Percentiles rank a stretch among this genome's conserved stretches.
These are phyloP conservation scores for Ganaspis brasiliensis DNA, from an alignment of 2,888 invertebrate species.

Conservation along the genomic window DNA sequence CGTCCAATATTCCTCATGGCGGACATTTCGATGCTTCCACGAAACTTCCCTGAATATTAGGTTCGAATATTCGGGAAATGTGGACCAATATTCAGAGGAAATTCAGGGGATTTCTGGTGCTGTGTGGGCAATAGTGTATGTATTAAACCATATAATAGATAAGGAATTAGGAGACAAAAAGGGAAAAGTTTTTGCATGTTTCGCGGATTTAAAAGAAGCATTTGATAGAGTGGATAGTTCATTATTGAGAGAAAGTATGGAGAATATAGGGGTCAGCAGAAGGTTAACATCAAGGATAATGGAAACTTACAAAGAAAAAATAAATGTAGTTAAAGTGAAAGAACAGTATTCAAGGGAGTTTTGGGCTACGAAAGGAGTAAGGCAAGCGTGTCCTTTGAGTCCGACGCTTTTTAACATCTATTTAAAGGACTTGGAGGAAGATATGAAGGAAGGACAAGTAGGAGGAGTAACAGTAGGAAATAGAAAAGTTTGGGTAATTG, in stretches of 20 bases:
- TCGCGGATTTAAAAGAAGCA: neutral
- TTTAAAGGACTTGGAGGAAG: conserved; percentile 47
- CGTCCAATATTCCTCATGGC: too few species aligned
- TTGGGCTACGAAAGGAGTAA: conserved; percentile 29
- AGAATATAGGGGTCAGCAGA: neutral
- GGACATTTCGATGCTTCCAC: too few species aligned
- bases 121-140: too few species aligned
- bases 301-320: neutral
- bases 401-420: conserved; percentile 43
- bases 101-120: too few species aligned
- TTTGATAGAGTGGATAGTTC: neutral
- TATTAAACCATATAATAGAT: neutral
- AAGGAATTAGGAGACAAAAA: neutral
- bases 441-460: neutral
- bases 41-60: too few species aligned
- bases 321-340: neutral
- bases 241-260: neutral
- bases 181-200: neutral
- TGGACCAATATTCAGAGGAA: too few species aligned
- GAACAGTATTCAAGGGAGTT: conserved; percentile 8
- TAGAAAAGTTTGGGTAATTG: neutral
- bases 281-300: neutral
- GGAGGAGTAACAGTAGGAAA: conserved; percentile 12
- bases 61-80: too few species aligned
- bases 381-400: conserved; percentile 37